These are phyloP conservation scores for Anguilla japonica DNA, from an alignment of 2,113 vertebrate genomes.

Conservation along the genomic window DNA sequence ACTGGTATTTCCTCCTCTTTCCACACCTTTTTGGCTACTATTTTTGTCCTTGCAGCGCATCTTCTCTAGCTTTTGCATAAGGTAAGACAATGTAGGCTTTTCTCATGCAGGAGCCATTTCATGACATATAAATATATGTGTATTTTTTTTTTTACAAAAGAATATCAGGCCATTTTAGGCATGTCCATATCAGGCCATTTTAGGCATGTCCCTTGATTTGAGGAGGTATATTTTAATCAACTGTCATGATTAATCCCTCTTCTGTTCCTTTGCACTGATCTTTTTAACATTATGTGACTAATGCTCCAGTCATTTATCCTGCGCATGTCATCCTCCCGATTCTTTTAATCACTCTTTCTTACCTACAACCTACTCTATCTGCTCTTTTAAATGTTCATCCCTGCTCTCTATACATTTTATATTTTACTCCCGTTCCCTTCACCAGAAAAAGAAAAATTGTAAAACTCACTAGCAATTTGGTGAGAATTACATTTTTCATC, in stretches of 20 bases:
- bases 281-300: not conserved
- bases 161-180: not conserved
- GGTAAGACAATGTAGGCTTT: not conserved
- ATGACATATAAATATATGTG: not conserved
- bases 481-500: slow-evolving; percentile 17
- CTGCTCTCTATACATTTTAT: not conserved
- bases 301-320: not conserved
- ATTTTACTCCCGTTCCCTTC: slow-evolving; percentile 10
- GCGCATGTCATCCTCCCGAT: not conserved
- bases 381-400: not conserved
- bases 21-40: too few relatives aligned
- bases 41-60: too few relatives aligned
- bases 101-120: not conserved
- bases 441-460: not conserved
- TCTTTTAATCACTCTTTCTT: not conserved
- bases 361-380: not conserved
- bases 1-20: too few relatives aligned
- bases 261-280: not conserved
- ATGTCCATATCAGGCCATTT: not conserved
- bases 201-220: not conserved
- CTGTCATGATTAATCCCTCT: not conserved
- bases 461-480: slow-evolving; percentile 1
- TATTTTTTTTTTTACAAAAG: not conserved
- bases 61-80: too few relatives aligned
- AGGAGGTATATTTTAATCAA: not conserved